phyloP scores from a whole-genome alignment of 2,113 vertebrate genomes.

The Sebastes schlegelii region DNA sequence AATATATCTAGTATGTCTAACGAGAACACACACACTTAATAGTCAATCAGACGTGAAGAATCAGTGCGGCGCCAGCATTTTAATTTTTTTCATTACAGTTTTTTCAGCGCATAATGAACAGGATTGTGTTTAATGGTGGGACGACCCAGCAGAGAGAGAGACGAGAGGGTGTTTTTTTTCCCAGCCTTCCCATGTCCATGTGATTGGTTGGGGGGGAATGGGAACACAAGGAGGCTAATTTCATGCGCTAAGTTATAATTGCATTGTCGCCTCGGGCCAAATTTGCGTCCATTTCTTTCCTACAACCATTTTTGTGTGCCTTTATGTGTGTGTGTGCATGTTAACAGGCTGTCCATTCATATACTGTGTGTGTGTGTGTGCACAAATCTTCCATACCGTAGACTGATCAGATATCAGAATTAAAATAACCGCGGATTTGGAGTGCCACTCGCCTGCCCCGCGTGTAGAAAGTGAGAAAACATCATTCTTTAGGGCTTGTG shows the following conservation, averaged over 20 bases:
- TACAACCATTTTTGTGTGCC: conserved; percentile 23
- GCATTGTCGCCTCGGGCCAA: conserved; percentile 78
- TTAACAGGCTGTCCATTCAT: conserved; percentile 24
- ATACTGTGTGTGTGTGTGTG: background rate
- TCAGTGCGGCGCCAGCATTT: conserved; percentile 76
- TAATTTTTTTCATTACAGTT: conserved; percentile 64
- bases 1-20: conserved; percentile 33
- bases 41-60: conserved; percentile 78
- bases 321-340: background rate
- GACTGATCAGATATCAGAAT: conserved; percentile 43
- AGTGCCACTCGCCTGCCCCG: conserved; percentile 12
- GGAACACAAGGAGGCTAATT: conserved; percentile 78
- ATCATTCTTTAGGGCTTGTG: conserved; percentile 45
- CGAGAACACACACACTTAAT: conserved; percentile 49
- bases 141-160: conserved; percentile 42
- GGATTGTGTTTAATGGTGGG: conserved; percentile 73
- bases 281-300: conserved; percentile 66
- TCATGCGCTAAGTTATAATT: conserved; percentile 79
- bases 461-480: conserved; percentile 42
- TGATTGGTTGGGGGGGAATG: conserved; percentile 77
- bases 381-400: background rate
- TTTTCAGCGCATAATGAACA: conserved; percentile 75
- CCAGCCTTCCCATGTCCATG: conserved; percentile 71
- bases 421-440: conserved; percentile 37
- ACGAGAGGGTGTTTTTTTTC: conserved; percentile 43